These are phyloP conservation scores for Lophius americanus DNA, from an alignment of 2,797 vertebrate species.

Conservation along the genomic window DNA sequence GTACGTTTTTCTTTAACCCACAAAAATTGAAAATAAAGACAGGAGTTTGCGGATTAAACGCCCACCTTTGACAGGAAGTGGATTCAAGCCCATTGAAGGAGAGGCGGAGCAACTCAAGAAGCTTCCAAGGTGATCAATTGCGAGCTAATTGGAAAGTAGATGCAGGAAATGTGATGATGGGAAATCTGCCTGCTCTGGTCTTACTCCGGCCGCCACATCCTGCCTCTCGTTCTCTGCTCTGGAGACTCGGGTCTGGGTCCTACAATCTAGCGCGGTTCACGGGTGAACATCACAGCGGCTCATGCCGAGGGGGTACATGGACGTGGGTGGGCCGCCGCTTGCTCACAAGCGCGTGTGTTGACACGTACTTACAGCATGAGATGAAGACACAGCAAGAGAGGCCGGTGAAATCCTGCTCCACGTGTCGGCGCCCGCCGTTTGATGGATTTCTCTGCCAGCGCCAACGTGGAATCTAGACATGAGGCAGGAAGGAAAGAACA, in stretches of 20 bases:
- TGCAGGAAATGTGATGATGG: constrained; percentile 77
- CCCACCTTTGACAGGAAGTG: constrained; percentile 49
- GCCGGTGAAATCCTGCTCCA: constrained; percentile 2
- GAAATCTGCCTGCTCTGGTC: constrained; percentile 50
- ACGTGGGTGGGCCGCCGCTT: background rate
- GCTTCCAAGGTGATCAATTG: constrained; percentile 66
- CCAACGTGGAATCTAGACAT: background rate
- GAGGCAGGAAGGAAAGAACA: constrained; percentile 2
- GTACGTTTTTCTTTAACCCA: no score
- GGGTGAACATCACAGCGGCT: constrained; percentile 50
- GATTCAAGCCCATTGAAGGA: constrained; percentile 58
- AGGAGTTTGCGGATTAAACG: constrained; percentile 4
- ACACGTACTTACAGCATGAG: background rate
- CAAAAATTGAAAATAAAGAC: background rate
- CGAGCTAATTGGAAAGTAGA: constrained; percentile 77
- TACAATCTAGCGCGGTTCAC: constrained; percentile 3
- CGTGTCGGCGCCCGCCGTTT: constrained; percentile 12
- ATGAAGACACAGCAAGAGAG: constrained; percentile 10
- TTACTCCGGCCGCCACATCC: constrained; percentile 40
- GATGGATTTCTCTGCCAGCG: constrained; percentile 11
- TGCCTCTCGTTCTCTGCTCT: constrained; percentile 10
- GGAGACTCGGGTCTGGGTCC: constrained; percentile 34
- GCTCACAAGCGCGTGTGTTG: background rate
- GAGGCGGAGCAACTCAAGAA: constrained; percentile 47
- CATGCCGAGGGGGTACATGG: background rate